A percentile compares a stretch with the other conserved stretches of the same genome.
phyloP scores from a whole-genome alignment of 2,888 invertebrate species.

The Ophion ventricosus region DNA sequence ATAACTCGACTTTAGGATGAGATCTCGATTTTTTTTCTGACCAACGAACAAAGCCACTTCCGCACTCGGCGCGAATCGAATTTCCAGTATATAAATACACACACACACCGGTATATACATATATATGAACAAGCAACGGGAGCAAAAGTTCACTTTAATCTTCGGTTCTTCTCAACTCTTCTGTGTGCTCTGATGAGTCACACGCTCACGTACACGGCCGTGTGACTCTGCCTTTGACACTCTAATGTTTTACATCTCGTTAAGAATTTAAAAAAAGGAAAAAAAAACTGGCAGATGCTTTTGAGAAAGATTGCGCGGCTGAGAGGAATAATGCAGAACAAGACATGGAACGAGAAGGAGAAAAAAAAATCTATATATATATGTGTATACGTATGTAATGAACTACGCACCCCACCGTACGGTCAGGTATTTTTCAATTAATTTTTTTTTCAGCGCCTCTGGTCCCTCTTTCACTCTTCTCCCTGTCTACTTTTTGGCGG shows the following conservation, averaged over 20 bases:
- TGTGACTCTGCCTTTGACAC: slow-evolving; percentile 47
- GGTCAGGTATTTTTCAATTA: slow-evolving; percentile 79
- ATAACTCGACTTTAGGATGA: slow-evolving; percentile 28
- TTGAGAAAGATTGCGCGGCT: slow-evolving; percentile 8
- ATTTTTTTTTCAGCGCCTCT: slow-evolving; percentile 74
- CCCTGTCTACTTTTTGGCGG: slow-evolving; percentile 45
- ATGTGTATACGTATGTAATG: background rate
- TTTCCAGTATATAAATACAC: slow-evolving; percentile 24
- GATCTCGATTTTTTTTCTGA: slow-evolving; percentile 42
- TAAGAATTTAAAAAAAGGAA: slow-evolving; percentile 25
- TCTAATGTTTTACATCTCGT: slow-evolving; percentile 39
- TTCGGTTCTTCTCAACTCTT: slow-evolving; percentile 46
- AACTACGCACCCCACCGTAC: background rate
- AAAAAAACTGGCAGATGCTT: background rate
- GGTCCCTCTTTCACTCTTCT: background rate
- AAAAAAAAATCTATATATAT: background rate
- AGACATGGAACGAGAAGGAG: background rate
- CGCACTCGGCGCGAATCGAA: slow-evolving; percentile 43
- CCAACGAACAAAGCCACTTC: slow-evolving; percentile 24
- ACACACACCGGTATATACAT: slow-evolving; percentile 22
- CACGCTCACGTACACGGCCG: slow-evolving; percentile 24
- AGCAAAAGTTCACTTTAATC: slow-evolving; percentile 55
- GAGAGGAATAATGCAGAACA: background rate
- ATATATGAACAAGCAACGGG: slow-evolving; percentile 23
- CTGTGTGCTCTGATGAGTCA: slow-evolving; percentile 39